Conservation (phyloP, 2,113 vertebrate species). For the Istiophorus platypterus region DNA sequence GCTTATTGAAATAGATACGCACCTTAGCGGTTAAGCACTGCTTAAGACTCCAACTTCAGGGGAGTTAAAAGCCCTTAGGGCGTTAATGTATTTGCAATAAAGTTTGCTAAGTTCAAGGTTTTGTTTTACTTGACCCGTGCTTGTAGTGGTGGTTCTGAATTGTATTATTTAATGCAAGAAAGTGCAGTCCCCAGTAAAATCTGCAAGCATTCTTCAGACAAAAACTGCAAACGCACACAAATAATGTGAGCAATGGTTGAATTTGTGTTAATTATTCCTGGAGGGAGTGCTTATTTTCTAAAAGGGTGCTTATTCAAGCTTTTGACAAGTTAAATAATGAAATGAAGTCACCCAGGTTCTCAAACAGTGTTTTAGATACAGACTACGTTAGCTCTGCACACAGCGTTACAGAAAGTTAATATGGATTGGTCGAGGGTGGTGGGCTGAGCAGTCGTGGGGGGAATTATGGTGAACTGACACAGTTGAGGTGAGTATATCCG, state of each 20-base stretch:
- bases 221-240: background rate
- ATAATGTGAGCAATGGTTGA: conserved; percentile 7
- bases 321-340: conserved; percentile 39
- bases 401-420: conserved; percentile 27
- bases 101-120: conserved; percentile 6
- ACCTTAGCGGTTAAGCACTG: conserved; percentile 5
- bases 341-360: conserved; percentile 12
- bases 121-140: conserved; percentile 1
- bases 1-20: conserved; percentile 24
- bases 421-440: conserved; percentile 3
- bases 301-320: conserved; percentile 30
- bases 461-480: conserved; percentile 39
- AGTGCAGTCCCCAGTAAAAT: background rate
- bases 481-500: conserved; percentile 58
- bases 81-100: background rate
- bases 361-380: conserved; percentile 14
- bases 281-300: conserved; percentile 25
- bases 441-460: conserved; percentile 5
- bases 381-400: conserved; percentile 9
- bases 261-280: conserved; percentile 33
- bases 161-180: background rate
- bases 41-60: conserved; percentile 1
- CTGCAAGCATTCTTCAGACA: background rate
- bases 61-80: background rate
- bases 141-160: background rate